These are phyloP conservation scores for Theodoxus fluviatilis DNA, from an alignment of 2,888 invertebrate species.

Conservation along the genomic window DNA sequence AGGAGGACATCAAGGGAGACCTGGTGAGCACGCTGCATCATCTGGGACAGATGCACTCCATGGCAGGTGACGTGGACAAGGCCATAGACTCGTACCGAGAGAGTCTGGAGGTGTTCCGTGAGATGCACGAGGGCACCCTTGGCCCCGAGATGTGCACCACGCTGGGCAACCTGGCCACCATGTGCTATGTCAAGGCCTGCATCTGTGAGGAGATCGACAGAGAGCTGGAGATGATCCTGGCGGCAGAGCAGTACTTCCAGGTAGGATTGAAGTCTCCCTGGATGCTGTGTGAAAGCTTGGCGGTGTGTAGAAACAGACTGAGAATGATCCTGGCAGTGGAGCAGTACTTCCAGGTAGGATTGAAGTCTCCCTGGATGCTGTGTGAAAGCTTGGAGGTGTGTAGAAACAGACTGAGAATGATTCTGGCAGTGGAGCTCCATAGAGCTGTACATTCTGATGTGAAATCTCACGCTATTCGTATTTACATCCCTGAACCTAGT, in stretches of 20 bases:
- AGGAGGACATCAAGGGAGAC: conserved; percentile 62
- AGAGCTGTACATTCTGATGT: too few relatives aligned
- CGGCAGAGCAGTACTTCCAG: conserved; percentile 56
- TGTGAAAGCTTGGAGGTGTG: conserved; percentile 60
- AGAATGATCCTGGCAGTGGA: conserved; percentile 58
- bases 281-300: conserved; percentile 63
- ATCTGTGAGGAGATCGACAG: conserved; percentile 55
- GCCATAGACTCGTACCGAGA: conserved; percentile 63
- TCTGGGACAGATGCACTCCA: conserved; percentile 61
- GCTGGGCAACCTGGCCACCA: conserved; percentile 59
- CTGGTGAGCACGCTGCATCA: conserved; percentile 58
- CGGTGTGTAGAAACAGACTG: conserved; percentile 55
- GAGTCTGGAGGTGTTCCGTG: conserved; percentile 57
- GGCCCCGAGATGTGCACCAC: conserved; percentile 59
- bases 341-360: conserved; percentile 46
- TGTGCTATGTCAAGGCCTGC: conserved; percentile 63
- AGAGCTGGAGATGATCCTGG: conserved; percentile 53
- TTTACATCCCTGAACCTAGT: too few relatives aligned
- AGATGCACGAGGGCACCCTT: conserved; percentile 52
- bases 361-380: too few relatives aligned
- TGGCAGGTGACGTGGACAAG: conserved; percentile 61
- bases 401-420: conserved; percentile 58
- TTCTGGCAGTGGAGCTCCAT: conserved; percentile 52
- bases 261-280: too few relatives aligned
- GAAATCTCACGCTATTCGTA: too few relatives aligned